Evolutionary conservation across 30 jellyfish, hydroid and myxozoan species (phyloP), one percentile per base, ranked within the genome.

Genomic region (Sanderia malayensis): DNA sequence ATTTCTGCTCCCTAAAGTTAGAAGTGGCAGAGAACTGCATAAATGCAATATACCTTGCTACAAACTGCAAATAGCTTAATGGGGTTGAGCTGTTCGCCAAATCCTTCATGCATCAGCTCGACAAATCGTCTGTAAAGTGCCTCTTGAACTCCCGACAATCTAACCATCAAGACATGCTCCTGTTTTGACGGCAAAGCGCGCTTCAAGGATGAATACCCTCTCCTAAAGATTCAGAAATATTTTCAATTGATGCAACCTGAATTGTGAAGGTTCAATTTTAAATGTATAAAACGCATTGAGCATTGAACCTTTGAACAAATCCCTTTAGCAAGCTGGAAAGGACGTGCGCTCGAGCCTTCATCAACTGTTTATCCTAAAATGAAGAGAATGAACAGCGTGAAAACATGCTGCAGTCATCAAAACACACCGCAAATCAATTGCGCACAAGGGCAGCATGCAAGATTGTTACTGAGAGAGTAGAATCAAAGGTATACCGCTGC

Each of bases 291-390:
- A n/a, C n/a, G n/a, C n/a, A n/a, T n/a, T n/a, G n/a, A n/a, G n/a
- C n/a, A n/a, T n/a, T n/a, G 17, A 27, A 69, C 92, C 92, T 80
- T 47, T 80, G 92, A 2, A 80, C 79, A 23, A 80, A 70, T 0
- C 84, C 92, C 58, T 58, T 80, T 61, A 67, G 73, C 70, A 80
- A 72, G 21, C 96, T 79, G 49, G 74, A 75, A 11, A 91, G 76
- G 25, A 91, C 98, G 67, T 91, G 98, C 0, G 95, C 98, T 20
- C 98, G 80, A 34, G 84, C 78, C 57, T 93, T 84, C 98, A 91
- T 91, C 73, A 91, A 46, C 58, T 74, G 78, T 69, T 83, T 84
- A 44, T 91, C 98, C 98, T 91, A 65, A 8, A 55, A 71, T 27
- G 33, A 21, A n/a, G n/a, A n/a, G n/a, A n/a, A n/a, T n/a, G n/a